Conservation (phyloP, 2,797 vertebrate genomes). For the Danio jaintianensis region DNA sequence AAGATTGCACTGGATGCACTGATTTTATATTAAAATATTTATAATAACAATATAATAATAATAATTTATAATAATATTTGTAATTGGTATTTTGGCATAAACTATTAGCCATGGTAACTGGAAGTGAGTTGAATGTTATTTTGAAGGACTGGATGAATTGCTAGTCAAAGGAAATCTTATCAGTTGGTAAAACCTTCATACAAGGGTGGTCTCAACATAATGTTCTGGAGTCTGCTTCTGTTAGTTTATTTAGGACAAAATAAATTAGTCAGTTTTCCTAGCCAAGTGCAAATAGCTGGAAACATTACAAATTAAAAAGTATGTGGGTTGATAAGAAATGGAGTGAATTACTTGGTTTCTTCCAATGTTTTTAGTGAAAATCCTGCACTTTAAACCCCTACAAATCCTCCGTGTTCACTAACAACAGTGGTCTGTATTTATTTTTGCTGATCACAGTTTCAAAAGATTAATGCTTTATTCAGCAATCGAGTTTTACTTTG, state of each 20-base stretch:
- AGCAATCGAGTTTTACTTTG: not conserved
- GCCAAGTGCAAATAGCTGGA: not conserved
- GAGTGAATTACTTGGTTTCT: not conserved
- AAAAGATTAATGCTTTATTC: not conserved
- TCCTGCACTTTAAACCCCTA: not conserved
- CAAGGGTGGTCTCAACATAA: not conserved
- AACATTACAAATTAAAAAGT: constrained; percentile 35
- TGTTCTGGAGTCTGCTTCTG: not conserved
- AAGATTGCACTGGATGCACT: not conserved
- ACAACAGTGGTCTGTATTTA: not conserved
- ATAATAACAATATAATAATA: too few species aligned
- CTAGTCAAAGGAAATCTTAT: not conserved
- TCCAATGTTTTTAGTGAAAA: not conserved
- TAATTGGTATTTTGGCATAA: not conserved
- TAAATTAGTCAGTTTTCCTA: not conserved
- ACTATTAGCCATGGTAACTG: not conserved
- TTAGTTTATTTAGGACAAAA: not conserved
- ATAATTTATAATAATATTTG: too few species aligned
- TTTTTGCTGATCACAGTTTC: not conserved
- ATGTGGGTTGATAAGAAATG: not conserved
- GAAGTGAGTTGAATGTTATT: not conserved
- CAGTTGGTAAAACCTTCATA: not conserved
- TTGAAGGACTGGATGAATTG: not conserved
- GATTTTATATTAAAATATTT: too few species aligned
- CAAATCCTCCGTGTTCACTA: not conserved